Percentiles rank a stretch among this genome's conserved stretches.
phyloP scores from a whole-genome alignment of 2,113 vertebrate genomes.

The Mixornis gularis region DNA sequence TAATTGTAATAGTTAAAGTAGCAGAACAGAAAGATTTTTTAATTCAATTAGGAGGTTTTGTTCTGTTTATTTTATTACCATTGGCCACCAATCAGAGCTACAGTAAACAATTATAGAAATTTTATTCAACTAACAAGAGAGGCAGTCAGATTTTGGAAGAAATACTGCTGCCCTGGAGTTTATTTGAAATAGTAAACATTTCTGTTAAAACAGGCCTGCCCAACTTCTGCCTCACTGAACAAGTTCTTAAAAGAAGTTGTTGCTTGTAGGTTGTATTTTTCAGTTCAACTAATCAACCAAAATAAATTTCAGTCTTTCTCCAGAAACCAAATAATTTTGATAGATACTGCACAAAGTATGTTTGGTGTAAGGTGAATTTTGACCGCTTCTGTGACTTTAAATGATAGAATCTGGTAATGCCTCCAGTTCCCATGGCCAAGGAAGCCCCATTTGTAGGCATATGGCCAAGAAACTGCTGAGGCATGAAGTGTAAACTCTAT shows the following conservation, averaged over 20 bases:
- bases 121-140: background rate
- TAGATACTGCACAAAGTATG: background rate
- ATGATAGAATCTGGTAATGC: background rate
- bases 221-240: background rate
- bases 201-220: background rate
- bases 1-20: background rate
- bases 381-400: background rate
- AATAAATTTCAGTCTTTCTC: background rate
- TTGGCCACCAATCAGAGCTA: background rate
- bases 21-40: background rate
- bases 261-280: background rate
- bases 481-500: background rate
- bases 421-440: fast-evolving
- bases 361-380: background rate
- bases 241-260: background rate
- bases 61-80: background rate
- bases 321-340: background rate
- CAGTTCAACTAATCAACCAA: background rate
- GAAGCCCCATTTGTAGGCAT: fast-evolving
- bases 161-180: background rate
- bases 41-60: background rate
- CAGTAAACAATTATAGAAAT: background rate
- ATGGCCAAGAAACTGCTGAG: background rate
- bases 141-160: background rate
- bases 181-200: background rate